A percentile compares a stretch with the other conserved stretches of the same genome.
These are phyloP conservation scores for Yponomeuta evonymella DNA, from an alignment of 2,888 invertebrate species.

Conservation along the genomic window DNA sequence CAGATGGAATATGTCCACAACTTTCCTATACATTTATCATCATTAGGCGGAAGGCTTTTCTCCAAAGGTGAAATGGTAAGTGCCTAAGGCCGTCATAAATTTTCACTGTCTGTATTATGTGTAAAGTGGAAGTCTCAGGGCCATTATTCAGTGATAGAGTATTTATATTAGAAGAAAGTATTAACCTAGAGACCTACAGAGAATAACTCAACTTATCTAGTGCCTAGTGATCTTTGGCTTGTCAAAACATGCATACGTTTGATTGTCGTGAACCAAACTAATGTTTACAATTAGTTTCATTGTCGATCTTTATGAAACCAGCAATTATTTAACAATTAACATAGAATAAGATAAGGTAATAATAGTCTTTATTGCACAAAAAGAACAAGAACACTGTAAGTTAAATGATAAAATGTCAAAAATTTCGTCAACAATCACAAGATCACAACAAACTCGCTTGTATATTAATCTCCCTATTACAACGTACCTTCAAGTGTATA, in stretches of 20 bases:
- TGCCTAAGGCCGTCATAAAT: not conserved
- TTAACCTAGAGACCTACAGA: not conserved
- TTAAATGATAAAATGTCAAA: no score
- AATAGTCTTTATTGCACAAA: no score
- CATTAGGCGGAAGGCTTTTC: conserved; percentile 7
- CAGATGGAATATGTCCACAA: not conserved
- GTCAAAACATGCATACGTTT: no score
- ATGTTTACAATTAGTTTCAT: no score
- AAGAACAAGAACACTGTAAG: no score
- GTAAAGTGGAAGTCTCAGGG: not conserved
- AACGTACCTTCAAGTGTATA: not conserved
- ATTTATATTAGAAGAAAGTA: not conserved
- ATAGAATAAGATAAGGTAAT: no score
- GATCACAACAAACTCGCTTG: not conserved
- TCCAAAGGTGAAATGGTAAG: conserved; percentile 11
- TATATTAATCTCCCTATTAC: conserved; percentile 2
- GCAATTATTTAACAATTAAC: no score
- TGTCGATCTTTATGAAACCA: no score
- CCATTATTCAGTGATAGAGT: not conserved
- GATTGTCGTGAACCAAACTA: no score
- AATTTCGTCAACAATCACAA: no score
- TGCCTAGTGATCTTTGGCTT: no score
- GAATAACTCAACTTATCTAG: no score
- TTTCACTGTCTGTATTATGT: conserved; percentile 2
- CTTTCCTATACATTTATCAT: conserved; percentile 14